Evolutionary conservation across 30 jellyfish, hydroid and myxozoan species (phyloP).

Genomic region (Hydractinia echinata): DNA sequence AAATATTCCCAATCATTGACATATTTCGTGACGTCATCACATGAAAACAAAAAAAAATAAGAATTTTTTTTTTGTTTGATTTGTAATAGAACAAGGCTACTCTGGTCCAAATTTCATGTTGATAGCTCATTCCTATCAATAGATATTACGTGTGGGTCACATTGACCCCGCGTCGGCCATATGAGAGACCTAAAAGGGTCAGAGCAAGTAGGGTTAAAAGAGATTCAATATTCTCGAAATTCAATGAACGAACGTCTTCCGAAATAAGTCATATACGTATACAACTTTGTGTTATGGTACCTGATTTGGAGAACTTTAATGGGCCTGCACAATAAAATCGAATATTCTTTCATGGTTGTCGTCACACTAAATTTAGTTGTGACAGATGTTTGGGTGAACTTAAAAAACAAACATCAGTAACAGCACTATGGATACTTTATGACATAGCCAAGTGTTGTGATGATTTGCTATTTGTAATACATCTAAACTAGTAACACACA

Average conservation of each 20-base stretch:
- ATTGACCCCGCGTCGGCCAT: too few relatives aligned
- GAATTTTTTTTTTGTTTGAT: too few relatives aligned
- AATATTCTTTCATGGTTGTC: not conserved
- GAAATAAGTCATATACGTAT: not conserved
- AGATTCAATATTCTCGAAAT: not conserved
- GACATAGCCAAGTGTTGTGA: not conserved
- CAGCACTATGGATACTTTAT: not conserved
- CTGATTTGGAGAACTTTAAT: not conserved
- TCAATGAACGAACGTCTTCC: not conserved
- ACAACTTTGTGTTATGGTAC: not conserved
- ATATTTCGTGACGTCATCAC: too few relatives aligned
- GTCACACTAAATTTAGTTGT: not conserved
- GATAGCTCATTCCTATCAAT: too few relatives aligned
- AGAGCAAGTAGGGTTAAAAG: too few relatives aligned
- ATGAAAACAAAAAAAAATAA: too few relatives aligned
- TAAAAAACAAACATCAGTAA: not conserved
- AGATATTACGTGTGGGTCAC: too few relatives aligned
- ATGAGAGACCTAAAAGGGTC: too few relatives aligned
- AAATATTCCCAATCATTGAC: too few relatives aligned
- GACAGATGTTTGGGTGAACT: constrained; percentile 4
- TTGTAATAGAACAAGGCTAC: too few relatives aligned
- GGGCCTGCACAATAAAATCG: not conserved
- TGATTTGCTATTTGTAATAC: not conserved
- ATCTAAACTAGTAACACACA: not conserved
- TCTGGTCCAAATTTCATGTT: too few relatives aligned